Conservation (phyloP, 2,113 vertebrate species). For the Chunga burmeisteri region DNA sequence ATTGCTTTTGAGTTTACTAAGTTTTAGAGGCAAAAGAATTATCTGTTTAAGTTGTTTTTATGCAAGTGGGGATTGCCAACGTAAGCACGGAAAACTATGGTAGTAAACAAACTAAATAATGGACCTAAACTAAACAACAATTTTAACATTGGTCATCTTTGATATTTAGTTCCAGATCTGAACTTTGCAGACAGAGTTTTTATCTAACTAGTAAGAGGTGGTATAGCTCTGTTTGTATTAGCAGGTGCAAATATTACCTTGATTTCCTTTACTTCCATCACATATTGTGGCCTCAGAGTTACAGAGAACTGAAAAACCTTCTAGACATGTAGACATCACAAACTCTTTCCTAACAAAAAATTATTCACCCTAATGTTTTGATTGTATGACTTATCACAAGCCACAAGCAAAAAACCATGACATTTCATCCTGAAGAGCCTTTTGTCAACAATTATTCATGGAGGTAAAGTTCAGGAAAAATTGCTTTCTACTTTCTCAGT, state of each 20-base stretch:
- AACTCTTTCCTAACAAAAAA: background rate
- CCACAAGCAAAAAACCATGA: background rate
- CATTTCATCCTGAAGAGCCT: background rate
- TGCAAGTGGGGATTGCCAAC: background rate
- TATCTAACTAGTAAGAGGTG: background rate
- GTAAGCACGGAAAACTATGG: background rate
- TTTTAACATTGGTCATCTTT: background rate
- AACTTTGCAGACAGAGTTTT: background rate
- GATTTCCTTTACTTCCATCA: background rate
- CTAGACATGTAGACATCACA: background rate
- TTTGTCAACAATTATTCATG: background rate
- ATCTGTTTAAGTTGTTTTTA: background rate
- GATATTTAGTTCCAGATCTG: background rate
- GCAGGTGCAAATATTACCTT: background rate
- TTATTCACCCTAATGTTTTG: background rate
- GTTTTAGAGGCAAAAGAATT: background rate
- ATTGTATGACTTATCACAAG: background rate
- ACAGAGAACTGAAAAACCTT: background rate
- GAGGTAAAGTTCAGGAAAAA: constrained; percentile 28
- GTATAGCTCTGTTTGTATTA: background rate
- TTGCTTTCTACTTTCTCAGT: background rate
- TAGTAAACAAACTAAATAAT: background rate
- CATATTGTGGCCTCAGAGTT: background rate
- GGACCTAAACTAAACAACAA: background rate
- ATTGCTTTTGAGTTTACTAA: background rate